Evolutionary conservation across 2,797 vertebrate species (phyloP), one percentile per base, ranked within the genome.

Genomic region (Pipistrellus nathusii): DNA sequence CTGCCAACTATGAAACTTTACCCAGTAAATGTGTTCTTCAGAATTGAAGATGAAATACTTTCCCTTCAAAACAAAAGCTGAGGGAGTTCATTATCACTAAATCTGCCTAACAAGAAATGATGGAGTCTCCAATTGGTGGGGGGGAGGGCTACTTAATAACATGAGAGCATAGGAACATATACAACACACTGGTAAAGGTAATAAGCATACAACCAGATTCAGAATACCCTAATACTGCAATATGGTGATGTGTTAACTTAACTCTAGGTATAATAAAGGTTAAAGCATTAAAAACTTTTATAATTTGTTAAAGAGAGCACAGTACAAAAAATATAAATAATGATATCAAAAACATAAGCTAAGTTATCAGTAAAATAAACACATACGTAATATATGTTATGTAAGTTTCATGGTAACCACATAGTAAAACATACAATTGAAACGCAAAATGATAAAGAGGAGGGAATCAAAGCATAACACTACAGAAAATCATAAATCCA

Each of bases 401-500:
- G 20, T 69, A 25, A 80, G 27, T 75, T 78, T 89, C 48, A 64
- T 64, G n/a, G 41, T 64, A 76, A 64, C 23, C n/a, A 76, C n/a
- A 87, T 51, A 64, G 72, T 18, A 64, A 62, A 62, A 64, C 14
- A 14, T 75, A 75, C 23, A 64, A 32, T 46, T 35, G 41, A 21
- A 15, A 77, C 32, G 27, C 23, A 76, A 71, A 89, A 89, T 57
- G 35, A 80, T 44, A n/a, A 78, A 78, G n/a, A 76, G 72, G 51
- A 85, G n/a, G 9, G 18, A 81, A 64, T 72, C 57, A 92, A 92
- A 87, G 32, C 35, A 80, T 80, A 86, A 30, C 27, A 78, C 14
- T 72, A 64, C 17, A 87, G 84, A 86, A 81, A 86, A 72, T 59
- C 32, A 80, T 72, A 41, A 86, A 72, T 78, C 73, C 55, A 80